Evolutionary conservation across 2,113 vertebrate genomes (phyloP).

Genomic region (Amblyopsis rosae): DNA sequence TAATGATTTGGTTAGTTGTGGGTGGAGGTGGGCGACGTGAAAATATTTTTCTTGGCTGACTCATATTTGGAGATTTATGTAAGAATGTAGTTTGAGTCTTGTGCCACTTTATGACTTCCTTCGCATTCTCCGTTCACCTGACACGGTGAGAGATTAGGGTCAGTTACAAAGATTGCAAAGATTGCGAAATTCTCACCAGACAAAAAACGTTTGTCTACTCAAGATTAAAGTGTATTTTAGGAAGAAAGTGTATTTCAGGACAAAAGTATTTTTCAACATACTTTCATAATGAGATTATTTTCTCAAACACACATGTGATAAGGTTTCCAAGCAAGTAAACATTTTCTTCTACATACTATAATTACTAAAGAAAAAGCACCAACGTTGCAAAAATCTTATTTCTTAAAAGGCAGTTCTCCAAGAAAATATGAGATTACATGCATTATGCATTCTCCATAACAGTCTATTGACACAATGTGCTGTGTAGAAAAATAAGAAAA

Average conservation of each 20-base stretch:
- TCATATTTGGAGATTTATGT: conserved; percentile 47
- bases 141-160: conserved; percentile 14
- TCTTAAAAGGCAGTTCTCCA: conserved; percentile 11
- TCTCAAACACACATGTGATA: no score
- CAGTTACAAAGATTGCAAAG: no score
- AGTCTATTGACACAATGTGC: neutral
- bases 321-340: no score
- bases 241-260: no score
- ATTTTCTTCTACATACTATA: neutral
- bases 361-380: conserved; percentile 18
- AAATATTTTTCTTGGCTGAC: conserved; percentile 40
- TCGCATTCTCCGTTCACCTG: conserved; percentile 11
- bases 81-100: conserved; percentile 37
- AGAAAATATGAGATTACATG: conserved; percentile 12
- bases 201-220: no score
- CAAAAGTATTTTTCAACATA: no score
- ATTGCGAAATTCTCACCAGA: no score
- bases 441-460: conserved; percentile 6
- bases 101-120: conserved; percentile 21
- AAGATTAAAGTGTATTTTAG: no score
- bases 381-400: conserved; percentile 2
- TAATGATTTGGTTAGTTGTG: conserved; percentile 19
- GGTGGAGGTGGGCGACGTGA: conserved; percentile 12
- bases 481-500: no score
- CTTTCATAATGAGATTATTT: no score